Base-by-base conservation (phyloP, 2,888 invertebrate genomes). In the Perizoma affinitatum region DNA sequence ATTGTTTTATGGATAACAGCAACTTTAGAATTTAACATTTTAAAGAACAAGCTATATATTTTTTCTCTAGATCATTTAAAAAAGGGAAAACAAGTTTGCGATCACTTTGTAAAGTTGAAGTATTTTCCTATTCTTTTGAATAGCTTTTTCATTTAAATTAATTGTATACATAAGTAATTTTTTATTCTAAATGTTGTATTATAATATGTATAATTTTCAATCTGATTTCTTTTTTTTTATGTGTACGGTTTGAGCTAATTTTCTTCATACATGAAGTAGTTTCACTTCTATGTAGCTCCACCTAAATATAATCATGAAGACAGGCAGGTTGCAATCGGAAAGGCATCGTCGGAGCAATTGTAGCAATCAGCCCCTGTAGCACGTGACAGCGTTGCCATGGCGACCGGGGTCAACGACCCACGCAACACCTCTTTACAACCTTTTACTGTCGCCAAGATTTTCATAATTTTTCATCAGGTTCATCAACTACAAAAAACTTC, bases 321-420 rank as follows among this genome's bases (percentile, higher is more conserved):
- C 36, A 56, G 51, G 38, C 50, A 22, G 54, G 42, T 48, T 57
- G 53, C 64, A 67, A 66, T 68, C 64, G 63, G 54, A 59, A 61
- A 65, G 64, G 60, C 69, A 58, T 68, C 65, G 65, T 66, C n/a
- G n/a, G 3, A 66, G 74, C 71, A 74, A 73, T 75, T 72, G 78
- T 74, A 76, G 77, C 83, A 79, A 80, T 77, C 79, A 75, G 71
- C 68, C 73, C 57, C 70, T 69, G 68, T 76, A 76, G 79, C 84
- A 82, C 83, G 84, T 82, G 85, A 83, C 81, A 80, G 79, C 82
- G 88, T 91, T 57, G 71, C 80, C 84, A 87, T 89, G 81, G 78
- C 81, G 76, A 88, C 90, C 69, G 71, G 72, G 89, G 85, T 88
- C 88, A 82, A 84, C 79, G 87, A 87, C 86, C 89, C 82, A 79